Percentiles rank a stretch among this genome's conserved stretches.
These are phyloP conservation scores for Drosophila subquinaria DNA, from an alignment of 2,888 invertebrate species.

Conservation along the genomic window DNA sequence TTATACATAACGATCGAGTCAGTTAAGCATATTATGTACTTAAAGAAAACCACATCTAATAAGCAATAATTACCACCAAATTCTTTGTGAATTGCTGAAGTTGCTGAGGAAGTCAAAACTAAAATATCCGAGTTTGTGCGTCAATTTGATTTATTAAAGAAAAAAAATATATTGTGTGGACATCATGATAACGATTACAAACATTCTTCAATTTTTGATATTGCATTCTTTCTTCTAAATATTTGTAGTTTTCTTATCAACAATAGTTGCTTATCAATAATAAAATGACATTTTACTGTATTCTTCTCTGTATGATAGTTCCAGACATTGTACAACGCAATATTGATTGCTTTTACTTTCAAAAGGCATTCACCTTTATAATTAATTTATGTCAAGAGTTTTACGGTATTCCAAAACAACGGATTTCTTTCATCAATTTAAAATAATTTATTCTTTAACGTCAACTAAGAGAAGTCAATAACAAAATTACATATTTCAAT, in stretches of 20 bases:
- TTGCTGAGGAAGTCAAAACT: constrained; percentile 9
- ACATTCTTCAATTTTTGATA: neutral
- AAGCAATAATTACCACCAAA: constrained; percentile 31
- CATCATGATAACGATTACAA: neutral
- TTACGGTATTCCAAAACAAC: too few relatives aligned
- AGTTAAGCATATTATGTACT: constrained; percentile 10
- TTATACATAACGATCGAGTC: constrained; percentile 10
- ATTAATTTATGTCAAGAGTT: neutral
- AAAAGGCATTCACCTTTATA: neutral
- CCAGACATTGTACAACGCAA: neutral
- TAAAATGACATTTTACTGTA: constrained; percentile 1
- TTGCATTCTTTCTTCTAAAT: neutral
- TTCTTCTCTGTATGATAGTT: neutral
- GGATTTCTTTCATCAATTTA: too few relatives aligned
- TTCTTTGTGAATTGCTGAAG: constrained; percentile 19
- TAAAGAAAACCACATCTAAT: constrained; percentile 30
- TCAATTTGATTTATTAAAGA: neutral
- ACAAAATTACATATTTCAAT: too few relatives aligned
- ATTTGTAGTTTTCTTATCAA: constrained; percentile 9
- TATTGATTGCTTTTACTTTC: constrained; percentile 1
- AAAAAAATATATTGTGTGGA: neutral
- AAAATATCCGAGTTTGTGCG: neutral
- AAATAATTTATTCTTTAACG: too few relatives aligned
- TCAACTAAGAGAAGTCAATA: too few relatives aligned
- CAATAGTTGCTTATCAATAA: constrained; percentile 3